Evolutionary conservation across 1,140 invertebrate genomes (phyloP).

Genomic region (Drosophila tropicalis): DNA sequence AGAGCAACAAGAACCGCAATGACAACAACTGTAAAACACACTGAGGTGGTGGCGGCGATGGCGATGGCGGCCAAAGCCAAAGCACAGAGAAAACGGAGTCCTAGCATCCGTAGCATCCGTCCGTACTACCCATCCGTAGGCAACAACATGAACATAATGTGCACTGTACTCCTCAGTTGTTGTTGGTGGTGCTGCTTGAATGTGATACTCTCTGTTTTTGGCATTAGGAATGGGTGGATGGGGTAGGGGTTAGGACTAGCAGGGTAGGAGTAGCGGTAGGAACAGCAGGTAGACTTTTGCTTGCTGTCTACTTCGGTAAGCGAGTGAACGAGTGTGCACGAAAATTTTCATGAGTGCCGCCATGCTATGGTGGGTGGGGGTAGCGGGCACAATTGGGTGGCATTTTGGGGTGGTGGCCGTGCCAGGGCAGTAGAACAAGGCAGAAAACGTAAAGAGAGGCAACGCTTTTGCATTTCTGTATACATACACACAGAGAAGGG

Average conservation of each 20-base stretch:
- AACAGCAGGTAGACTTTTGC: constrained; percentile 63
- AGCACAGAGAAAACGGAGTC: constrained; percentile 66
- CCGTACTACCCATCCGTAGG: constrained; percentile 1
- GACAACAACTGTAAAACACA: constrained; percentile 69
- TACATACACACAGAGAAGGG: constrained; percentile 64
- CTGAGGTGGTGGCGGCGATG: constrained; percentile 13
- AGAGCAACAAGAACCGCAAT: constrained; percentile 71
- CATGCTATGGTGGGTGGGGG: neutral
- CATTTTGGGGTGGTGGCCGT: constrained; percentile 7
- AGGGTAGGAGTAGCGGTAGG: constrained; percentile 39
- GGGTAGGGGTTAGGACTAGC: neutral
- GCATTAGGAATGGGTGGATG: neutral
- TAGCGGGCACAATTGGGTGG: constrained; percentile 4
- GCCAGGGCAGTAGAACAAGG: constrained; percentile 56
- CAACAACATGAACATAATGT: constrained; percentile 60
- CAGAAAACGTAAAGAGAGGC: constrained; percentile 61
- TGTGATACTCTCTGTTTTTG: constrained; percentile 12
- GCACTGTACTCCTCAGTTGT: constrained; percentile 63
- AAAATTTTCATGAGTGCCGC: constrained; percentile 68
- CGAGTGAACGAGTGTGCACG: constrained; percentile 52
- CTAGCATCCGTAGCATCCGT: constrained; percentile 56
- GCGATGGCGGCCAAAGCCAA: constrained; percentile 18
- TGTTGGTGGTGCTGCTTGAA: constrained; percentile 54
- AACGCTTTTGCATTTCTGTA: constrained; percentile 77
- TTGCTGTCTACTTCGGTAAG: constrained; percentile 66